These are phyloP conservation scores for Xiphophorus hellerii DNA, from an alignment of 2,113 vertebrate species.

Conservation along the genomic window DNA sequence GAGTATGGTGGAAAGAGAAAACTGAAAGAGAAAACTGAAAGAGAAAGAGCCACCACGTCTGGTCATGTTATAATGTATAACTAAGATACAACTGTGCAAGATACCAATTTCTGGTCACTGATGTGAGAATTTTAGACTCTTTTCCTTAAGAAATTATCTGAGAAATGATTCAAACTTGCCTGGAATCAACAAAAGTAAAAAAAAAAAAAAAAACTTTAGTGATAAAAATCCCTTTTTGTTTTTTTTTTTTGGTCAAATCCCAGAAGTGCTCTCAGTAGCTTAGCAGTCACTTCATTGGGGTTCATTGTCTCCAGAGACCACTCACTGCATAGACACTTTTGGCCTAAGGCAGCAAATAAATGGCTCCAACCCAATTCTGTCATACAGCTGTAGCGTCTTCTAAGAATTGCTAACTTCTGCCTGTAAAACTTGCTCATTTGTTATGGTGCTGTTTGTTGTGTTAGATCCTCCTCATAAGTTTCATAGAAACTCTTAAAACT, in stretches of 20 bases:
- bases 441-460: not conserved
- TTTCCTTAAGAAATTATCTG: not conserved
- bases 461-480: not conserved
- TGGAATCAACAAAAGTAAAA: not conserved
- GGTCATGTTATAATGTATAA: not conserved
- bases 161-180: not conserved
- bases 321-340: slow-evolving; percentile 23
- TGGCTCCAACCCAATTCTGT: slow-evolving; percentile 39
- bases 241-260: not conserved
- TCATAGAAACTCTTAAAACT: not conserved
- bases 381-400: slow-evolving; percentile 21
- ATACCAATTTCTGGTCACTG: not conserved
- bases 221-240: not conserved
- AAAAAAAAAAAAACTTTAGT: not conserved
- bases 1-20: not conserved
- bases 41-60: not conserved
- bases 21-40: not conserved
- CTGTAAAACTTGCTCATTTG: slow-evolving; percentile 1
- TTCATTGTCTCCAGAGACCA: slow-evolving; percentile 23
- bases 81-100: not conserved
- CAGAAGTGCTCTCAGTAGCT: slow-evolving; percentile 2
- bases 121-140: not conserved
- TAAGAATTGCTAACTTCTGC: slow-evolving; percentile 13
- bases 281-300: not conserved
- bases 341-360: slow-evolving; percentile 28